phyloP scores from a whole-genome alignment of 2,113 vertebrate species.

The Triplophysa dalaica region DNA sequence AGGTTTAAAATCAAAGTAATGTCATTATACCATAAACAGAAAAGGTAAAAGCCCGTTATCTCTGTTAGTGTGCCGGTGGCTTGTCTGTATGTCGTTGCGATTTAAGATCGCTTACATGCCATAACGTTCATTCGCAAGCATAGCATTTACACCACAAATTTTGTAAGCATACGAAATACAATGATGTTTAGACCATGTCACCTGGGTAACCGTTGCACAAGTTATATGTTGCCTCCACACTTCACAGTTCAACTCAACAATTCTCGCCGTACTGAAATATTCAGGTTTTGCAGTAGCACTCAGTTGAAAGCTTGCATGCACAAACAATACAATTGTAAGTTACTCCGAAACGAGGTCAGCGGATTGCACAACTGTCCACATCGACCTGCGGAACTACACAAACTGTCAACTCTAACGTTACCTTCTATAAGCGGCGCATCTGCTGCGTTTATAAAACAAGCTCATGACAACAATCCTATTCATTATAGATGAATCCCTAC shows the following conservation, averaged over 20 bases:
- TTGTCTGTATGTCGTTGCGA: neutral
- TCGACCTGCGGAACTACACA: neutral
- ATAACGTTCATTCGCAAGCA: neutral
- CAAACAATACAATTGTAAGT: neutral
- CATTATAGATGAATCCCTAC: neutral
- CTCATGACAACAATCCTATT: neutral
- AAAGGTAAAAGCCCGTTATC: neutral
- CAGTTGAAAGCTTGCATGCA: neutral
- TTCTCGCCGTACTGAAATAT: neutral
- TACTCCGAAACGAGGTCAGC: slow-evolving; percentile 2
- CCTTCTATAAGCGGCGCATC: neutral
- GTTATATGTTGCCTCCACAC: neutral
- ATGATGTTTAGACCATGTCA: neutral
- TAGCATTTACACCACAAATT: neutral
- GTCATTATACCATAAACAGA: neutral
- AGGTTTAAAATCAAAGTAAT: too few species aligned
- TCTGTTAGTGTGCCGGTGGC: neutral
- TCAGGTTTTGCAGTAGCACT: neutral
- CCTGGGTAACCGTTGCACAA: neutral
- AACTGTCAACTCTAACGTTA: slow-evolving; percentile 6
- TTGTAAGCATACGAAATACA: neutral
- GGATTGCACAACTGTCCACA: slow-evolving; percentile 13
- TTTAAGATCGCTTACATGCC: too few species aligned
- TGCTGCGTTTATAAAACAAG: neutral
- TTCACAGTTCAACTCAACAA: neutral